Conservation (phyloP, 2,113 vertebrate genomes). For the Ahaetulla prasina region DNA sequence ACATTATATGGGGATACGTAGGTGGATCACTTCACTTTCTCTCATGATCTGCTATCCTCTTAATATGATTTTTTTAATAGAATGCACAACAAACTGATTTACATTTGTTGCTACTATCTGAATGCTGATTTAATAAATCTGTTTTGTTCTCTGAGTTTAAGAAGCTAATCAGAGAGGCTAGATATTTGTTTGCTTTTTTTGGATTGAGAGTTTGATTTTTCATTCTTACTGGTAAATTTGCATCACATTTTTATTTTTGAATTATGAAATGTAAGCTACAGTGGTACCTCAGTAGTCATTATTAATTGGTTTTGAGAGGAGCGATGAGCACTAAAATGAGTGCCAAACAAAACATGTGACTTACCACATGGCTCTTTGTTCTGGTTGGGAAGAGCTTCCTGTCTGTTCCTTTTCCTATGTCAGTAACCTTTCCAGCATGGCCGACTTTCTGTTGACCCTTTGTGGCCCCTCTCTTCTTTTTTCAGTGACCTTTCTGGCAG, state of each 20-base stretch:
- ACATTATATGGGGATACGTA: background rate
- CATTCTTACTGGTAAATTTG: background rate
- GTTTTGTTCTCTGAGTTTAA: background rate
- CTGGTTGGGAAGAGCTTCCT: background rate
- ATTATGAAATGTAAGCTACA: slow-evolving; percentile 9
- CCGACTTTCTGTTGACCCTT: background rate
- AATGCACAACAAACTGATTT: background rate
- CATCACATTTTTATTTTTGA: background rate
- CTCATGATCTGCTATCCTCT: background rate
- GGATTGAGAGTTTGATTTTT: background rate
- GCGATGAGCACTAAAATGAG: background rate
- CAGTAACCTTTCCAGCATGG: background rate
- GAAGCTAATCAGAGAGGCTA: background rate
- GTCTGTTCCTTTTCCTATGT: background rate
- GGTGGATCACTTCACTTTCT: background rate
- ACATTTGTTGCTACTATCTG: background rate
- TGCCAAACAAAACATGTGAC: background rate
- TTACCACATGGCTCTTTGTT: background rate
- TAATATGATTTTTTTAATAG: background rate
- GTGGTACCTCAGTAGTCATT: background rate
- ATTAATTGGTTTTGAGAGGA: background rate
- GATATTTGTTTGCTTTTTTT: background rate
- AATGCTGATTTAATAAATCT: background rate
- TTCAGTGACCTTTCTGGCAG: background rate
- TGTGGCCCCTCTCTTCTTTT: background rate